A percentile compares a stretch with the other conserved stretches of the same genome.
Evolutionary conservation across 2,888 invertebrate species (phyloP).

Genomic region (Carterocephalus palaemon): DNA sequence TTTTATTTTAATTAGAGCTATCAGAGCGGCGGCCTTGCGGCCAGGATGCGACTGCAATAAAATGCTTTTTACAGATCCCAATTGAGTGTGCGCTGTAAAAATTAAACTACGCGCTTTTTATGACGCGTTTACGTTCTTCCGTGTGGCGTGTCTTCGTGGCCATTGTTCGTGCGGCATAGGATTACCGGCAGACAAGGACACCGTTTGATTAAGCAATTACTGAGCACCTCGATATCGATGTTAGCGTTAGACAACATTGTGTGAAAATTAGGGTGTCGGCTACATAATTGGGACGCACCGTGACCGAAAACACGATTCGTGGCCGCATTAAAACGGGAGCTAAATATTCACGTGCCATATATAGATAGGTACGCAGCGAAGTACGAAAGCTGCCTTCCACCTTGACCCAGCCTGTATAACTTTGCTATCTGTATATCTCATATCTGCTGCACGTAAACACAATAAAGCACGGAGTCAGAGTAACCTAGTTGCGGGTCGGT

Average conservation of each 20-base stretch:
- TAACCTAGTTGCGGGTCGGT: conserved; percentile 65
- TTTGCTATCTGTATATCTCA: conserved; percentile 54
- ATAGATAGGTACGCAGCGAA: conserved; percentile 53
- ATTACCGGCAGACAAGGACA: conserved; percentile 58
- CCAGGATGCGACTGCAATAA: conserved; percentile 75
- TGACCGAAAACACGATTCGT: conserved; percentile 50
- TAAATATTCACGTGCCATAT: conserved; percentile 62
- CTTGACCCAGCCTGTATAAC: conserved; percentile 66
- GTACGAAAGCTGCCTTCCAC: conserved; percentile 73
- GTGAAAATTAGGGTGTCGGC: conserved; percentile 54
- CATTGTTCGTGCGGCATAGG: conserved; percentile 57
- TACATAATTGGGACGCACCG: conserved; percentile 55
- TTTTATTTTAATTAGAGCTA: conserved; percentile 77
- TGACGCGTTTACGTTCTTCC: conserved; percentile 70
- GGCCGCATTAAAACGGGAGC: conserved; percentile 55
- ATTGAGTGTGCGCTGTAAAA: conserved; percentile 73
- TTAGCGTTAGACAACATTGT: conserved; percentile 53
- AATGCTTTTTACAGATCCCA: conserved; percentile 74
- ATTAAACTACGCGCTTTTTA: conserved; percentile 73
- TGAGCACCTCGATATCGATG: conserved; percentile 47
- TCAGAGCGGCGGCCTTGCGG: conserved; percentile 66
- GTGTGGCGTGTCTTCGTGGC: conserved; percentile 54
- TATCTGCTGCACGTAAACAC: conserved; percentile 75
- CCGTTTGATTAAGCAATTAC: conserved; percentile 62
- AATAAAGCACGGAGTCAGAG: conserved; percentile 69